Conservation (phyloP, 64 coral and sea anemone genomes). For the Exaiptasia diaphana region DNA sequence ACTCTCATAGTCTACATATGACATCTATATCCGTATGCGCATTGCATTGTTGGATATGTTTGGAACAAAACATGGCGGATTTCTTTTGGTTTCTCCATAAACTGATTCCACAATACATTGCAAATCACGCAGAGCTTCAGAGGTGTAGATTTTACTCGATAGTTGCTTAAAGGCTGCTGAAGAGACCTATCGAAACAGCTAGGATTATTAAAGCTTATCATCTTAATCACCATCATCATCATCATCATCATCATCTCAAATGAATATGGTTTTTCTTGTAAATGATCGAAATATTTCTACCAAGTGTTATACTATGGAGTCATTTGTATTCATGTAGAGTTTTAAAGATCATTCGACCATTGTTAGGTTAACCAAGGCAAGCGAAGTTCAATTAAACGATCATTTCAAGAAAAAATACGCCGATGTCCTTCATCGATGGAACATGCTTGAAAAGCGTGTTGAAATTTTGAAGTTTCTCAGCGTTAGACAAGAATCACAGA, state of each 20-base stretch:
- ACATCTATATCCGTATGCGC: no score
- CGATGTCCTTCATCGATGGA: conserved; percentile 90
- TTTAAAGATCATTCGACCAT: neutral
- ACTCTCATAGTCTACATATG: no score
- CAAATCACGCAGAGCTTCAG: no score
- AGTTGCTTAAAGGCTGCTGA: no score
- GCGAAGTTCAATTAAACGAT: conserved; percentile 63
- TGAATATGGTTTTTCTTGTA: neutral
- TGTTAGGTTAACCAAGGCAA: conserved; percentile 36
- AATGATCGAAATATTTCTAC: neutral
- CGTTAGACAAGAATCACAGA: conserved; percentile 56
- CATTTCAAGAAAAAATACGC: conserved; percentile 88
- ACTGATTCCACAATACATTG: no score
- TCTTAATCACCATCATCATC: neutral
- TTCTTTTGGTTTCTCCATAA: no score
- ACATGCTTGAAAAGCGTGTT: conserved; percentile 66
- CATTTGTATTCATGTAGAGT: neutral
- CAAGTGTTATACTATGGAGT: no score
- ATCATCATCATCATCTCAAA: neutral
- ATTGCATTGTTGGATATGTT: no score
- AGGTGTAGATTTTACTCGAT: no score
- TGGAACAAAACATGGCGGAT: no score
- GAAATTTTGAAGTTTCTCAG: conserved; percentile 85
- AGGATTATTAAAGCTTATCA: no score
- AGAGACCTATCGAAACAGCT: no score